Base-by-base conservation (phyloP, 2,888 invertebrate species). In the Synanthedon formicaeformis region DNA sequence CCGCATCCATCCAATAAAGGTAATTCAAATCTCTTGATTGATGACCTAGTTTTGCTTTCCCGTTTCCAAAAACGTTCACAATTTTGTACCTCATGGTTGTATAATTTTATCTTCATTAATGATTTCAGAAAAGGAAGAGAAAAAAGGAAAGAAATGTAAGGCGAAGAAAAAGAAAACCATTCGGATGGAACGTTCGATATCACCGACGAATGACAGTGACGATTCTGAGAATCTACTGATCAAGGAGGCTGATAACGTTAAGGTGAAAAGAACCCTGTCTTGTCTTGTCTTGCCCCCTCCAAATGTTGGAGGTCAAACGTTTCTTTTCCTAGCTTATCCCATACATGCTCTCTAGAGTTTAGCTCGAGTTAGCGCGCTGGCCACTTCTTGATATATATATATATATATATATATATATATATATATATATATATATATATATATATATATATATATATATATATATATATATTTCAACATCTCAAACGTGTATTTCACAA, bases 211-310 rank as follows among this genome's bases (percentile, higher is more conserved):
- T 2, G 82, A 84, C 56, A 85, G 85, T 54, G 84, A 87, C 34
- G 84, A 84, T 58, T 86, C 85, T 0, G 84, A 84, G 55, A 75
- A 81, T 34, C 63, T 78, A 52, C 68, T 86, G 45, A 66, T 86
- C 53, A 85, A 85, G 57, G 80, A 78, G 56, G 79, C 83, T 12
- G 86, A 85, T 56, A 83, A 79, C 63, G 73, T 87, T 55, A 85
- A 85, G 81, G 85, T 85, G 14, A 45, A 45, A 14, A 13, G 45
- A 14, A 34, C 34, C 34, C 8, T 34, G 2, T 10, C 8, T 34
- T 34, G 34, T 34, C n/a, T n/a, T n/a, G n/a, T 10, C 34, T 34
- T 10, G 34, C 34, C 10, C 2, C 34, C 6, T 34, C 34, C 10
- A 34, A 34, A 34, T 34, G n/a, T n/a, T n/a, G n/a, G n/a, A n/a